Conservation (phyloP, 2,888 invertebrate genomes). For the Calliopum simillimum region DNA sequence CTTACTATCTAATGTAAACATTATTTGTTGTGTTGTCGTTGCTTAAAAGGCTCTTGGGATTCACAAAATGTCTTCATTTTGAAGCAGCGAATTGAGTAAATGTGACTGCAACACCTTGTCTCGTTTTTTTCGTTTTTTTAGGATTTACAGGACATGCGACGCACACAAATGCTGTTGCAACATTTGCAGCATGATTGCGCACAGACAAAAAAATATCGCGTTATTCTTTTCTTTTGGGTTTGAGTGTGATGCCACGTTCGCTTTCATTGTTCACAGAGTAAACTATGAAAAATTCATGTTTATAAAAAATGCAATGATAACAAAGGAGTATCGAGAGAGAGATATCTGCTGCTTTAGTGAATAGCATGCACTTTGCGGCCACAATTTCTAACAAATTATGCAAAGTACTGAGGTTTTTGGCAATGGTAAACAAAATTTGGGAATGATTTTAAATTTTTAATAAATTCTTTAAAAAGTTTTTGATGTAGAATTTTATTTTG, state of each 20-base stretch:
- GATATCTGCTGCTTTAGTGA: no score
- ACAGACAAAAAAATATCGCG: constrained; percentile 22
- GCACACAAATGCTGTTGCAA: not conserved
- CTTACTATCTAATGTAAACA: not conserved
- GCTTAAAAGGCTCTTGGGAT: not conserved
- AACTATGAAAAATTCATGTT: constrained; percentile 23
- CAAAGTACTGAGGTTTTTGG: constrained; percentile 22
- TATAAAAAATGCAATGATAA: constrained; percentile 23
- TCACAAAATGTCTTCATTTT: constrained; percentile 15
- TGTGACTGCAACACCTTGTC: constrained; percentile 24
- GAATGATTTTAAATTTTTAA: not conserved
- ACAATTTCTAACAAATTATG: constrained; percentile 26
- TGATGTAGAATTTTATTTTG: no score
- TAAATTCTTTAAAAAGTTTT: not conserved
- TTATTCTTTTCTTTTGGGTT: not conserved
- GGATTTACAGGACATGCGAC: not conserved
- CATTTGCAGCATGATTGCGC: constrained; percentile 22
- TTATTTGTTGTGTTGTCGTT: not conserved
- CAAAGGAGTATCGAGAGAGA: not conserved
- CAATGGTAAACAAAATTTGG: not conserved
- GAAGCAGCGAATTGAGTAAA: not conserved
- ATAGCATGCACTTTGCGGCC: constrained; percentile 19
- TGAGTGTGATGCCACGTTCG: not conserved
- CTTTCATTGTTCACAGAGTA: not conserved
- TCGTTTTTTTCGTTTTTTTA: no score